A percentile compares a stretch with the other conserved stretches of the same genome.
Evolutionary conservation across 2,797 vertebrate genomes (phyloP).

Genomic region (Balearica regulorum): DNA sequence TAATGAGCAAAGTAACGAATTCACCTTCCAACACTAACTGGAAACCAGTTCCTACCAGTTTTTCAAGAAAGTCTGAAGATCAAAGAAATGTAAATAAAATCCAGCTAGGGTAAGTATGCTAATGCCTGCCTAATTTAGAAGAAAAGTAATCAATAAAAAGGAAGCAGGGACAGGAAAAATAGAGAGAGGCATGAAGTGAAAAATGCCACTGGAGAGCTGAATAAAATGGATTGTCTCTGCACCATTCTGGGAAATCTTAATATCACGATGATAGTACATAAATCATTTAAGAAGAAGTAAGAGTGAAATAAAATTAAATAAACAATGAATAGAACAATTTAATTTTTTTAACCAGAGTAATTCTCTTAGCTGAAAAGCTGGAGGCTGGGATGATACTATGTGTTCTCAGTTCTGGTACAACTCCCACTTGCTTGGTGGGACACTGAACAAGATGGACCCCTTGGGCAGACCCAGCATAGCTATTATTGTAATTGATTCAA

Average conservation of each 20-base stretch:
- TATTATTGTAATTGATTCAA: background rate
- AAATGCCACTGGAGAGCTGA: background rate
- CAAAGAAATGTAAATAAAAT: slow-evolving; percentile 50
- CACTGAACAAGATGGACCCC: background rate
- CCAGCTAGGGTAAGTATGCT: background rate
- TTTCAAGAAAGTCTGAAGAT: slow-evolving; percentile 17
- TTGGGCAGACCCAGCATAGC: background rate
- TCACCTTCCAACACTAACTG: slow-evolving; percentile 1
- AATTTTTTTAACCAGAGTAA: background rate
- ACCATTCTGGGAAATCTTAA: background rate
- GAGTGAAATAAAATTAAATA: background rate
- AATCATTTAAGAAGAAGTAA: background rate
- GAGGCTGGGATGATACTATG: background rate
- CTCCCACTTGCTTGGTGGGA: background rate
- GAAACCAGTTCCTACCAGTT: slow-evolving; percentile 38
- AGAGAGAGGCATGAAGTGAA: background rate
- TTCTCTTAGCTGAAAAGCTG: background rate
- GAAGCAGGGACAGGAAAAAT: background rate
- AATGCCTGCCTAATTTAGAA: background rate
- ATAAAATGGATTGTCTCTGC: background rate
- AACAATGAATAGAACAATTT: background rate
- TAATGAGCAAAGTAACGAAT: slow-evolving; percentile 14
- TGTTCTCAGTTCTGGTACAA: background rate
- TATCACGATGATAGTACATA: background rate
- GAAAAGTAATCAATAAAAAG: slow-evolving; percentile 30